Percentiles rank a stretch among this genome's conserved stretches.
These are phyloP conservation scores for Sebastes nivosus DNA, from an alignment of 2,797 vertebrate species.

Conservation along the genomic window DNA sequence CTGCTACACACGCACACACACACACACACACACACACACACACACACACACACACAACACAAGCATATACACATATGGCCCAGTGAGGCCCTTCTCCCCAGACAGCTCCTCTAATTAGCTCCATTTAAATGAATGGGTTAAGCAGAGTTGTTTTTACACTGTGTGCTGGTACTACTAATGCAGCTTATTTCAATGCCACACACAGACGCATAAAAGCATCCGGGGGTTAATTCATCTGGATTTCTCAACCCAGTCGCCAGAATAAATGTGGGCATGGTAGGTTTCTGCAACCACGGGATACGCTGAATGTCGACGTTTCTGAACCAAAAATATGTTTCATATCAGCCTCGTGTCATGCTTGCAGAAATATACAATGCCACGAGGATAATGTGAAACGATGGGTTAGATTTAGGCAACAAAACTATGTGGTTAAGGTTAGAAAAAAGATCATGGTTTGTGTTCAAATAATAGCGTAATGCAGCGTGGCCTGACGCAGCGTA, in stretches of 20 bases:
- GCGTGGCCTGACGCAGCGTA: too few relatives aligned
- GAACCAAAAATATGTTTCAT: neutral
- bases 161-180: conserved; percentile 39
- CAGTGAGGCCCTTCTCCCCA: conserved; percentile 42
- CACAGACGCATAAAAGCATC: conserved; percentile 13
- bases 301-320: neutral
- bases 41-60: neutral
- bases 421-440: fast-evolving
- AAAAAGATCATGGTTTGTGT: too few relatives aligned
- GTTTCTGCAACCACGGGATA: neutral
- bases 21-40: neutral
- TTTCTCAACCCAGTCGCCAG: neutral
- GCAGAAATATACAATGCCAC: neutral
- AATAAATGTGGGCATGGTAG: neutral
- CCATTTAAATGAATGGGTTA: conserved; percentile 64
- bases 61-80: neutral
- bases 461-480: neutral
- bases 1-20: conserved; percentile 15
- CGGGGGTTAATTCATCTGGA: neutral
- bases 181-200: conserved; percentile 39
- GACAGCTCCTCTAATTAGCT: conserved; percentile 67
- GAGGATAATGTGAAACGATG: neutral
- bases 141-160: conserved; percentile 46
- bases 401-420: neutral
- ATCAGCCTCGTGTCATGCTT: fast-evolving